Evolutionary conservation across 2,113 vertebrate genomes (phyloP), one percentile per base, ranked within the genome.

Genomic region (Ailurus styani): DNA sequence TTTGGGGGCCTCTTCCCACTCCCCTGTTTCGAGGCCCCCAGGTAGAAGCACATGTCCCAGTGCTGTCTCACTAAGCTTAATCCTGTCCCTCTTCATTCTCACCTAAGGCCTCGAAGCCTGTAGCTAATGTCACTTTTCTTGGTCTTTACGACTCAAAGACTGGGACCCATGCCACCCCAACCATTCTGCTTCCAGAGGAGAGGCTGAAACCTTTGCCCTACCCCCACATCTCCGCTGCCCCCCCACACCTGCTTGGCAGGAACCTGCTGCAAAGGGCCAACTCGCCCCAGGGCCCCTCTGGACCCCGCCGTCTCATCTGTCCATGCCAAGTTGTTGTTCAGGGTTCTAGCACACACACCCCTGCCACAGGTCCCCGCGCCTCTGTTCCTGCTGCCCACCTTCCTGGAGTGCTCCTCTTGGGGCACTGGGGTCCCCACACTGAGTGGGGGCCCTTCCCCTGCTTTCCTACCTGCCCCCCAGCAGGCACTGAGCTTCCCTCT

Each of bases 131-230:
- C 50, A 1, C 27, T 79, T 72, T 85, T 90, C 93, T 47, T 47
- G 47, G 66, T 40, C 27, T 86, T 87, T 62, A 52, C 23, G 34
- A 52, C 34, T 25, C 42, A 7, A 31, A 78, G 42, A 25, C 54
- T 42, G 34, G 1, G n/a, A 10, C 18, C 23, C 34, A 23, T 5
- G 11, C 57, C 17, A 0, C 34, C 21, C 0, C 4, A 27, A 87
- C 17, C 5, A 1, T 25, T 75, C 29, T 52, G 13, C 79, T 37
- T 23, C 88, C 54, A 72, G 55, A 70, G 70, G 37, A 91, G 18
- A 91, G 7, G 6, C 42, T 25, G 14, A 12, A n/a, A 6, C 52
- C 34, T 42, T 47, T 2, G 4, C 47, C 42, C 29, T 5, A 47
- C 10, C 27, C 55, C 6, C 70, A 23, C 0, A 4, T 54, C 94